Percentiles rank a stretch among this genome's conserved stretches.
These are phyloP conservation scores for Macrotrachela quadricornifera DNA, from an alignment of 1,140 invertebrate genomes.

Conservation along the genomic window DNA sequence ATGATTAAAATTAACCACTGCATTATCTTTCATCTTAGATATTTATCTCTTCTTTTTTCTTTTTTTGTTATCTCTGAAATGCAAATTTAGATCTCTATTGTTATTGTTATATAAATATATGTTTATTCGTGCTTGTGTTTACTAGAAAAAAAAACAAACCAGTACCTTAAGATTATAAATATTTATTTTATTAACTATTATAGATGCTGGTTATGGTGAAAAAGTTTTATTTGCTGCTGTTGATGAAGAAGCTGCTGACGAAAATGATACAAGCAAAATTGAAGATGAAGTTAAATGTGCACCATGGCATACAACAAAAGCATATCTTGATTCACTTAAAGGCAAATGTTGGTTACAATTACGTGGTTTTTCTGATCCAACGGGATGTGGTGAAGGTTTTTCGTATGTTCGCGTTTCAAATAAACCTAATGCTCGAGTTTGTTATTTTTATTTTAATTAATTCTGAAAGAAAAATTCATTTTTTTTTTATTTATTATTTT, in stretches of 20 bases:
- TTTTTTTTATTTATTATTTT: background rate
- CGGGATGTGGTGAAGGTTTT: constrained; percentile 90
- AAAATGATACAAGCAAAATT: constrained; percentile 48
- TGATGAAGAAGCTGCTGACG: constrained; percentile 77
- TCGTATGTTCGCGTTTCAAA: constrained; percentile 50
- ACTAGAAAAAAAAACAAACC: constrained; percentile 9
- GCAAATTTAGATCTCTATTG: too few species aligned
- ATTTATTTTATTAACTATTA: constrained; percentile 5
- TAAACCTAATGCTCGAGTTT: background rate
- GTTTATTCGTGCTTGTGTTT: too few species aligned
- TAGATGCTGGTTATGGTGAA: constrained; percentile 91
- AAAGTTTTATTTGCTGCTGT: constrained; percentile 75
- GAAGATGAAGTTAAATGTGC: constrained; percentile 41
- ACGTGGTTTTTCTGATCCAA: constrained; percentile 69
- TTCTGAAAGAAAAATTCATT: background rate
- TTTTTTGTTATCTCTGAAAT: too few species aligned
- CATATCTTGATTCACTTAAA: constrained; percentile 89
- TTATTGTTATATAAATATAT: too few species aligned
- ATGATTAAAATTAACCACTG: too few species aligned
- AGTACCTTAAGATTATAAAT: too few species aligned
- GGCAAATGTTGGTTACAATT: constrained; percentile 84
- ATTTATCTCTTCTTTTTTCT: too few species aligned
- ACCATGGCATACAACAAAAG: constrained; percentile 74
- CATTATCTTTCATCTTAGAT: too few species aligned
- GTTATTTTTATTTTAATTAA: background rate